phyloP scores from a whole-genome alignment of 2,113 vertebrate genomes.

The Gambusia holbrooki region DNA sequence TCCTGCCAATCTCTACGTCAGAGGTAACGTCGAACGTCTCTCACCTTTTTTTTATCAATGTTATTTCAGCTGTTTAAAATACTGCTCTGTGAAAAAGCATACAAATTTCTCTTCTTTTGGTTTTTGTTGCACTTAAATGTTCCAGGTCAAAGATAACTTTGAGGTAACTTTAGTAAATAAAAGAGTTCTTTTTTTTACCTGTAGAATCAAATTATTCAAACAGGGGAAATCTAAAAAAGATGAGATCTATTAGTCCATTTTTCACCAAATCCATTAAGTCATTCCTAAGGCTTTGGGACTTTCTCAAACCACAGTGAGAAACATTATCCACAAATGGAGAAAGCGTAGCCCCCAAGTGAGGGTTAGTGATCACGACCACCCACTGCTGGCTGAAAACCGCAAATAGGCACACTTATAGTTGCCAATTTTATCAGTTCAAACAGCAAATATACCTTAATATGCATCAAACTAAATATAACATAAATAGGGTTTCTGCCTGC shows the following conservation, averaged over 20 bases:
- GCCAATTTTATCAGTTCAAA: no score
- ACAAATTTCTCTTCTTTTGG: not conserved
- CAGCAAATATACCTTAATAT: no score
- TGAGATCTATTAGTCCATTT: not conserved
- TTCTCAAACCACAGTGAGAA: not conserved
- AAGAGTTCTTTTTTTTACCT: not conserved
- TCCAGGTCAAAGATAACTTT: not conserved
- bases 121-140: not conserved
- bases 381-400: no score
- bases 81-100: not conserved
- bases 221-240: not conserved
- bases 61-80: not conserved
- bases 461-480: no score
- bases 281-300: not conserved
- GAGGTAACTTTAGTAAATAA: not conserved
- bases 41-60: slow-evolving; percentile 10
- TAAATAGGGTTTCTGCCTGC: no score
- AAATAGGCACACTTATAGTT: no score
- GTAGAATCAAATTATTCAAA: not conserved
- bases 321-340: no score
- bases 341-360: no score
- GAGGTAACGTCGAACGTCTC: slow-evolving; percentile 85
- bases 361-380: no score
- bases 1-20: slow-evolving; percentile 94
- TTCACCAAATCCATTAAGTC: no score